Evolutionary conservation across 2,797 vertebrate species (phyloP).

Genomic region (Tenualosa ilisha): DNA sequence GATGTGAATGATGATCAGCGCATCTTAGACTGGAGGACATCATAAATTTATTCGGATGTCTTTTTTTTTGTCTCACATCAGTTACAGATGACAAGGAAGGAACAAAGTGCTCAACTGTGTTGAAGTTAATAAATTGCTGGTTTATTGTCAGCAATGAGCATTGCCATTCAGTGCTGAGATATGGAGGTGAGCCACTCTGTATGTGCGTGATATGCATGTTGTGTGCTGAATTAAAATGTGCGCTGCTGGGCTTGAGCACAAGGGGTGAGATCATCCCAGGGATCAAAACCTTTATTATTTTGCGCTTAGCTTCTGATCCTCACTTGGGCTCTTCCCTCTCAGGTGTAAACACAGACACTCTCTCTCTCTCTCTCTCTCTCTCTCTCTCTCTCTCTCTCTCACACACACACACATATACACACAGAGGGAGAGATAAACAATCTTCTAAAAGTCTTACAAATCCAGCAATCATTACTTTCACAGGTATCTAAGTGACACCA

Average conservation of each 20-base stretch:
- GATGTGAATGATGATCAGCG: not conserved
- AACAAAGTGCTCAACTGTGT: not conserved
- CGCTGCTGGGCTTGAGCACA: not conserved
- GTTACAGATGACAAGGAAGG: not conserved
- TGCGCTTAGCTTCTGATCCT: not conserved
- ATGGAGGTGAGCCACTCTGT: not conserved
- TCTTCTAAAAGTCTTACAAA: not conserved
- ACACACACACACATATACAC: not conserved
- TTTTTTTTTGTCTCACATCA: not conserved
- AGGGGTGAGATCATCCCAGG: not conserved
- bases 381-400: too few relatives aligned
- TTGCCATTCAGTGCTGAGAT: constrained; percentile 4
- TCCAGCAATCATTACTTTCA: constrained; percentile 11
- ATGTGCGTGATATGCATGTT: not conserved
- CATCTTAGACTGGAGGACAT: constrained; percentile 3
- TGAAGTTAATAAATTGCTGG: constrained; percentile 16
- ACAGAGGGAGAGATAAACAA: not conserved
- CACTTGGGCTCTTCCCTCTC: not conserved
- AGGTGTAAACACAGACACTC: not conserved
- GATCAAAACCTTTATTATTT: constrained; percentile 26
- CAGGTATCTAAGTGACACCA: not conserved
- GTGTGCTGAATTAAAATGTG: not conserved
- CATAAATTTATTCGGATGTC: not conserved
- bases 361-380: too few relatives aligned
- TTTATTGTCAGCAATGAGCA: constrained; percentile 11